Evolutionary conservation across 23 tunicate species (phyloP), one percentile per base, ranked within the genome.

Genomic region (Corella eumyota): DNA sequence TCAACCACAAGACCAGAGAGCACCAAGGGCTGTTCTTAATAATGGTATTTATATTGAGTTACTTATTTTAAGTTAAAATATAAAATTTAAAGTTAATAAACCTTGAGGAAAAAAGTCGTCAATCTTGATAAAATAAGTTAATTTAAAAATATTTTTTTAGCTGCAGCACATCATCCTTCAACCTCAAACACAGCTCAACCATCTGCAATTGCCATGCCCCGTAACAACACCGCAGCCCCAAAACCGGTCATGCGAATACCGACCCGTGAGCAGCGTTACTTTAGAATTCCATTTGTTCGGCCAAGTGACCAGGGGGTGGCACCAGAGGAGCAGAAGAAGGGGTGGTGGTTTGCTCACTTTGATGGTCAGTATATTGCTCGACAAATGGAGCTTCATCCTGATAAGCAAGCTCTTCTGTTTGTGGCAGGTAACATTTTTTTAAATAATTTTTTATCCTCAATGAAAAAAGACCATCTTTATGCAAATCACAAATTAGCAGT

Each of bases 301-400:
- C 75, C 72, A 22, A 13, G 45, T 3, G 97, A 90, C 29, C 76
- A 54, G 50, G 57, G 57, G 19, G 19, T 68, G 29, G 80, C 70
- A 34, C 83, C 90, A 2, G 36, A 70, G 25, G 37, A 51, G 9
- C 61, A 13, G 6, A 77, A 77, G 71, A 72, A 68, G 36, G 99
- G 99, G 2, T 92, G 99, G 99, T 92, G 99, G 99, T 92, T 66
- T 56, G 99, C 99, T 11, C 99, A 92, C 38, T 92, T 92, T 37
- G 99, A 92, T 66, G 99, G 99, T 20, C 72, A 77, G 44, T 92
- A 71, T 56, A 79, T 92, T 35, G 93, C 78, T 3, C 65, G 99
- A 36, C 99, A 92, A 40, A 92, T 92, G 94, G 99, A 92, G 65
- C 77, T 92, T 1, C 99, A 92, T 59, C 99, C 99, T 13, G 93